These are phyloP conservation scores for Vanessa tameamea DNA, from an alignment of 1,140 invertebrate genomes.

Conservation along the genomic window DNA sequence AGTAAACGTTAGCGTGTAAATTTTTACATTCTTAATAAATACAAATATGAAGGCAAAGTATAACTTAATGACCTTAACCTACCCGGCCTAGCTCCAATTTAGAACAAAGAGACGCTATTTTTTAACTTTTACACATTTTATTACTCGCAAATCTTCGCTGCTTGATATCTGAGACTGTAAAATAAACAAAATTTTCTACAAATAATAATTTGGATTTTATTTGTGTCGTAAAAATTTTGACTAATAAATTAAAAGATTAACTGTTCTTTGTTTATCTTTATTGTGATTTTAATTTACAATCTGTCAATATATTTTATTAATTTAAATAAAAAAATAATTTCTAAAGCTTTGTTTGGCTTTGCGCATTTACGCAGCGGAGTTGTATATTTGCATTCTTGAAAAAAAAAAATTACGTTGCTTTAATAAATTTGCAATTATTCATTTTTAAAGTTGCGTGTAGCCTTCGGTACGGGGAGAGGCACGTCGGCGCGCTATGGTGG, in stretches of 20 bases:
- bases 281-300: neutral
- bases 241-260: neutral
- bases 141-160: constrained; percentile 49
- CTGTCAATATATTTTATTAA: neutral
- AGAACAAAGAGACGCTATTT: constrained; percentile 68
- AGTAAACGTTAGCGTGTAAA: neutral
- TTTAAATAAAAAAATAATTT: neutral
- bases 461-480: constrained; percentile 57
- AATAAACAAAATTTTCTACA: neutral
- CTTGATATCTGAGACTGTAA: constrained; percentile 19
- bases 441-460: constrained; percentile 64
- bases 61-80: constrained; percentile 51
- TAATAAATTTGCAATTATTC: neutral
- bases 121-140: constrained; percentile 45
- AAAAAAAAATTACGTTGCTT: neutral
- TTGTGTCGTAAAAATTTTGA: neutral
- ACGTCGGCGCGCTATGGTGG: constrained; percentile 64
- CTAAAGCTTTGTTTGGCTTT: neutral
- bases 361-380: constrained; percentile 4
- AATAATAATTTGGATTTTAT: neutral
- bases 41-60: constrained; percentile 40
- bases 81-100: constrained; percentile 75
- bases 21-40: constrained; percentile 2
- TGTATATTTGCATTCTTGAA: neutral
- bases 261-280: too few species aligned